Percentiles rank a stretch among this genome's conserved stretches.
Evolutionary conservation across 2,888 invertebrate genomes (phyloP).

Genomic region (Hirtodrosophila confusa): DNA sequence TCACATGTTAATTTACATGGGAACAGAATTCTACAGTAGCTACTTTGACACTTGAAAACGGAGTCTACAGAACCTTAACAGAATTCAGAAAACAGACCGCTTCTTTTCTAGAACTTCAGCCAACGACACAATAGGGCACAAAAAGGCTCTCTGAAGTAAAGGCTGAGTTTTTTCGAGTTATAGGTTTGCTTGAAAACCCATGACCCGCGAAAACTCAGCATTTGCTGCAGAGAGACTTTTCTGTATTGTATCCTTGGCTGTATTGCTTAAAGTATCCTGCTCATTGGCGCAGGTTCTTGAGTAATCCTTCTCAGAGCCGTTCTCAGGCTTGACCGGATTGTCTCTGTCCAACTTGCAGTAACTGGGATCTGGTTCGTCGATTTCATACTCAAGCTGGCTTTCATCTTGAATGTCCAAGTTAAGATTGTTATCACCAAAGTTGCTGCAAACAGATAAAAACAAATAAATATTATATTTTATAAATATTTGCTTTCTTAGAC

Average conservation of each 20-base stretch:
- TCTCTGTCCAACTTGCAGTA: not conserved
- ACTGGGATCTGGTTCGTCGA: not conserved
- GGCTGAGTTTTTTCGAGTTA: too few species aligned
- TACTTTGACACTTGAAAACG: too few species aligned
- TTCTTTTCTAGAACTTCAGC: slow-evolving; percentile 21
- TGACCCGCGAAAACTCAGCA: slow-evolving; percentile 37
- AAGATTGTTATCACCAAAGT: slow-evolving; percentile 1
- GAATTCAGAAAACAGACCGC: too few species aligned
- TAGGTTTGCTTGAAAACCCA: slow-evolving; percentile 1
- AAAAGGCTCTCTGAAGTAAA: too few species aligned
- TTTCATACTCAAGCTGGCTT: not conserved
- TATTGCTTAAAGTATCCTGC: too few species aligned
- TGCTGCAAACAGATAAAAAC: not conserved
- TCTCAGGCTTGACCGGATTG: too few species aligned
- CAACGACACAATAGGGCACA: slow-evolving; percentile 3
- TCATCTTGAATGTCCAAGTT: not conserved
- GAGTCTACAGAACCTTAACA: too few species aligned
- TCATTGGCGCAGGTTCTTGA: not conserved
- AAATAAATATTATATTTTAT: not conserved
- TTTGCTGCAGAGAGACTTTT: not conserved
- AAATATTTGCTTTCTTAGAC: not conserved
- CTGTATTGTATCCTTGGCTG: not conserved
- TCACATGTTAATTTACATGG: too few species aligned
- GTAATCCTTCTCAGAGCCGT: too few species aligned
- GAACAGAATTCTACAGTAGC: too few species aligned